These are phyloP conservation scores for Holothuria leucospilota DNA, from an alignment of 53 echinoderm and acorn worm genomes.

Conservation along the genomic window DNA sequence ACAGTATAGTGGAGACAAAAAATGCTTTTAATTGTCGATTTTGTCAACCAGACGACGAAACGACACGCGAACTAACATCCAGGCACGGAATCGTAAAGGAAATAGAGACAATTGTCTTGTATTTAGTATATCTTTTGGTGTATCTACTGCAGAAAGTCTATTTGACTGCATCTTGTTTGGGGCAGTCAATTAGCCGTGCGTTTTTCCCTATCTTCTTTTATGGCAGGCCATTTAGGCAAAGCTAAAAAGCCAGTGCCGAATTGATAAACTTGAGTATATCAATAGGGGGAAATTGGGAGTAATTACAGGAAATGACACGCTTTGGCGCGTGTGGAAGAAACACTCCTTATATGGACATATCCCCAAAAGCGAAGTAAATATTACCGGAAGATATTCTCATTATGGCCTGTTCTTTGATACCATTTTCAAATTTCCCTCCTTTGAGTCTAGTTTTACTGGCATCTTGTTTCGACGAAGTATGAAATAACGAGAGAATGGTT, in stretches of 20 bases:
- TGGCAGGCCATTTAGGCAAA: constrained; percentile 20
- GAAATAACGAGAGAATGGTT: too few species aligned
- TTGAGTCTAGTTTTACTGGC: too few species aligned
- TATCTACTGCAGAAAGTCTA: neutral
- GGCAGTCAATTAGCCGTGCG: constrained; percentile 33
- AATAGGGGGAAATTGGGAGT: constrained; percentile 18
- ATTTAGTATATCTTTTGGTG: neutral
- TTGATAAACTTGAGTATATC: constrained; percentile 25
- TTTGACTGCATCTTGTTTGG: constrained; percentile 37
- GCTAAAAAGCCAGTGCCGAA: too few species aligned
- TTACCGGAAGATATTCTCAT: constrained; percentile 35
- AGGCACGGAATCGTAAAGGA: neutral
- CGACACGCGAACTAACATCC: too few species aligned
- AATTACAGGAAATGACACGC: constrained; percentile 45
- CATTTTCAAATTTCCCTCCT: too few species aligned
- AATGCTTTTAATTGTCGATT: constrained; percentile 24
- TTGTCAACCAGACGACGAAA: neutral
- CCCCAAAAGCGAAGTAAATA: constrained; percentile 17
- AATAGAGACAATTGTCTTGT: constrained; percentile 7
- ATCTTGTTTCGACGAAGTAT: too few species aligned
- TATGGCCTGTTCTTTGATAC: neutral
- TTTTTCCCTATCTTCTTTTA: neutral
- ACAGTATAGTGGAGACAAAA: neutral
- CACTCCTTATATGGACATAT: constrained; percentile 35
- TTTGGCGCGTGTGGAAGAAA: constrained; percentile 43